A percentile compares a stretch with the other conserved stretches of the same genome.
Conservation (phyloP, 2,797 vertebrate genomes). For the Columba guinea region DNA sequence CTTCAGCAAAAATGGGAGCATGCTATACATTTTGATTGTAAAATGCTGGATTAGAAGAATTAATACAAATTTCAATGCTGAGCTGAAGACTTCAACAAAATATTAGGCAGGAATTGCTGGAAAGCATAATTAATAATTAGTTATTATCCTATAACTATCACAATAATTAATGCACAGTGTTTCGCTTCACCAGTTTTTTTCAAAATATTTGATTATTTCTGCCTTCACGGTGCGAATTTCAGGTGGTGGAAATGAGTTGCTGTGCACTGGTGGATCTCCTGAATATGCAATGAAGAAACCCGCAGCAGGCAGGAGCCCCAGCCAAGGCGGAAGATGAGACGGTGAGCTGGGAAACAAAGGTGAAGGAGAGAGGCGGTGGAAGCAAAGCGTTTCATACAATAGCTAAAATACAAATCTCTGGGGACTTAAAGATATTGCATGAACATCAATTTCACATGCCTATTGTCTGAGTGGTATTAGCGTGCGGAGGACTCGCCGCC, state of each 20-base stretch:
- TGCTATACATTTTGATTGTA: background rate
- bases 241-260: slow-evolving; percentile 65
- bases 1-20: background rate
- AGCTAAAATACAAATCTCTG: slow-evolving; percentile 46
- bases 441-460: slow-evolving; percentile 57
- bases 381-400: background rate
- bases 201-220: slow-evolving; percentile 70
- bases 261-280: slow-evolving; percentile 55
- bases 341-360: slow-evolving; percentile 51
- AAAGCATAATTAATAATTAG: slow-evolving; percentile 66
- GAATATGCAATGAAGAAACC: slow-evolving; percentile 69
- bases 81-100: slow-evolving; percentile 31
- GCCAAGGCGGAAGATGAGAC: slow-evolving; percentile 41
- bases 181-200: slow-evolving; percentile 50
- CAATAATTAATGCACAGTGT: slow-evolving; percentile 56
- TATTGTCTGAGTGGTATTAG: slow-evolving; percentile 53
- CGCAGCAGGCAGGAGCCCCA: slow-evolving; percentile 47
- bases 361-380: slow-evolving; percentile 54
- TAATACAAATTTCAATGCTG: background rate
- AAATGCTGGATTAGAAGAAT: slow-evolving; percentile 31
- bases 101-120: slow-evolving; percentile 9
- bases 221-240: slow-evolving; percentile 30
- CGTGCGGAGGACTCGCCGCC: rapidly evolving
- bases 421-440: slow-evolving; percentile 49
- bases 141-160: slow-evolving; percentile 58